Evolutionary conservation across 2,797 vertebrate species (phyloP).

Genomic region (Myotis daubentonii): DNA sequence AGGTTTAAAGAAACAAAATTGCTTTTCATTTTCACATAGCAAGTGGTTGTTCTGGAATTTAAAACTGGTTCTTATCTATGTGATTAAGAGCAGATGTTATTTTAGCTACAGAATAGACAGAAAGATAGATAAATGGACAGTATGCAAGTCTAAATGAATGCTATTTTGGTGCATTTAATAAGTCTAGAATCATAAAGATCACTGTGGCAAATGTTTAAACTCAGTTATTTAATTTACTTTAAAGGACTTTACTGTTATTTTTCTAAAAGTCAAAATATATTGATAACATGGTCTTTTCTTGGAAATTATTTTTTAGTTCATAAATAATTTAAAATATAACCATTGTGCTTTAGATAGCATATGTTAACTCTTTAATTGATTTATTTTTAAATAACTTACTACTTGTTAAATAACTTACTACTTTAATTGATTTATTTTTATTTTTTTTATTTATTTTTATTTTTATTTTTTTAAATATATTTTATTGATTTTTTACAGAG

Average conservation of each 20-base stretch:
- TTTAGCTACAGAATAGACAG: not conserved
- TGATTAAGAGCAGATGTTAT: not conserved
- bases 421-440: not conserved
- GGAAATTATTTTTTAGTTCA: not conserved
- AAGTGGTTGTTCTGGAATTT: not conserved
- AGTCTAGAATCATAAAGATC: not conserved
- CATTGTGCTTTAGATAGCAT: not conserved
- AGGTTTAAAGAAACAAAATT: not conserved
- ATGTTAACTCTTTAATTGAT: slow-evolving; percentile 10
- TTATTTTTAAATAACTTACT: not conserved
- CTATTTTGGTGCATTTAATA: not conserved
- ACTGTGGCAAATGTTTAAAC: not conserved
- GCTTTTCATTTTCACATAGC: not conserved
- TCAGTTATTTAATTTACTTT: not conserved
- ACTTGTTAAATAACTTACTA: too few species aligned
- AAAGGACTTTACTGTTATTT: not conserved
- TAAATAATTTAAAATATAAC: not conserved
- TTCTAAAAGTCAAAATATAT: slow-evolving; percentile 19
- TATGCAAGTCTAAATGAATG: not conserved
- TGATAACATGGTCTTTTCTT: not conserved
- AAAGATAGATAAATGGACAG: not conserved
- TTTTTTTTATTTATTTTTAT: too few species aligned
- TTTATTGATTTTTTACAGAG: too few species aligned
- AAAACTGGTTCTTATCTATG: not conserved
- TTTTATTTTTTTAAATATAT: too few species aligned